phyloP scores from a whole-genome alignment of 1,140 invertebrate species.

The Drosophila kepulauana region DNA sequence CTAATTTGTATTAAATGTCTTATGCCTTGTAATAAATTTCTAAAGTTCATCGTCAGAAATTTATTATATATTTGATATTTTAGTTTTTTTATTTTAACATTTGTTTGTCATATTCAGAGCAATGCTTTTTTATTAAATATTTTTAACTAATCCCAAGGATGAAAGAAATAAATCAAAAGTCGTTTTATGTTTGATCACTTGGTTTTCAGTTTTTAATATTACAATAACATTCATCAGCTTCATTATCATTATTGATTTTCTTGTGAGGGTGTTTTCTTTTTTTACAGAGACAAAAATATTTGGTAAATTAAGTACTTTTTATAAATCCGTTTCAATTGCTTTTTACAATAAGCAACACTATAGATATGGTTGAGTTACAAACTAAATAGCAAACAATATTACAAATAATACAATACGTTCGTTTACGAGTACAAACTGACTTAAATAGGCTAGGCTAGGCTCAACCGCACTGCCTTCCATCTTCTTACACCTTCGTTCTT shows the following conservation, averaged over 20 bases:
- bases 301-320: conserved; percentile 84
- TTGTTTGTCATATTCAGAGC: too few species aligned
- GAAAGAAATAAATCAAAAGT: neutral
- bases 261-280: conserved; percentile 46
- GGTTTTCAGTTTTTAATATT: conserved; percentile 48
- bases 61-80: too few species aligned
- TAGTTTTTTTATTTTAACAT: too few species aligned
- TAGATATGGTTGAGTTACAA: conserved; percentile 57
- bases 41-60: too few species aligned
- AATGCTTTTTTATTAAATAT: too few species aligned
- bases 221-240: conserved; percentile 66
- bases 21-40: too few species aligned
- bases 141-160: neutral
- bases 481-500: conserved; percentile 18
- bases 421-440: conserved; percentile 74
- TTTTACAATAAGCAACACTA: conserved; percentile 66
- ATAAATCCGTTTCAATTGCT: conserved; percentile 79
- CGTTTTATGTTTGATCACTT: conserved; percentile 71
- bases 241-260: conserved; percentile 61
- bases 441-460: conserved; percentile 65
- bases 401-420: conserved; percentile 80
- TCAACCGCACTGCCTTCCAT: conserved; percentile 15
- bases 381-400: conserved; percentile 76
- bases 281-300: conserved; percentile 77
- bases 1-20: too few species aligned